Base-by-base conservation (phyloP, 2,797 vertebrate species). In the Coregonus suidteri region DNA sequence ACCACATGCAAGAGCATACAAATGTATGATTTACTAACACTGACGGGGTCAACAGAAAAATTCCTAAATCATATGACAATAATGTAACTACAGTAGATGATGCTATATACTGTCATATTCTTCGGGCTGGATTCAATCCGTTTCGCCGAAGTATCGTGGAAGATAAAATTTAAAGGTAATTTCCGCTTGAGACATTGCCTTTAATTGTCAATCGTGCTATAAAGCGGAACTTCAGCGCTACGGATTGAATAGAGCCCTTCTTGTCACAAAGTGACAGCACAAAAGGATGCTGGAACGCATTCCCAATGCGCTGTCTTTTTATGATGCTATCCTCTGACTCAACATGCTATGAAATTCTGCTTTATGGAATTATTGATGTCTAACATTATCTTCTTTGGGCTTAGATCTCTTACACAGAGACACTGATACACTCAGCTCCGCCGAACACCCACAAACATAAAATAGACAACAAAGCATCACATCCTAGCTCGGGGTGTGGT, bases 361-460 rank as follows among this genome's bases (percentile, higher is more conserved):
- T 65, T 77, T 68, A 59, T 34, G 71, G 68, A 77, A 75, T 66
- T 79, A 75, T 25, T 52, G 47, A 64, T 62, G 67, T 75, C 34
- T 70, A 20, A 53, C 18, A 41, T 74, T 77, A 76, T 72, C 25
- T 64, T 65, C 54, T 30, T 15, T 15, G 4, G 5, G 15, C 54
- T 25, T 74, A 78, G 68, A 64, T 37, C 72, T 66, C 59, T 59
- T 20, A 70, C 25, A 66, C 51, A 18, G 14, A 66, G 37, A 67
- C 74, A 35, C 14, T 47, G 73, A 71, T 74, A 14, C 20, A 18
- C 41, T 25, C 66, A 13, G 56, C 52, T 4, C 54, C 37, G 75
- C 52, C 11, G 56, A 77, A 77, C 75, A 75, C 70, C 70, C 77
- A 76, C 75, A 83, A 77, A 82, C 78, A 59, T 64, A 3, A 78